These are phyloP conservation scores for Ascaphus truei DNA, from an alignment of 2,113 vertebrate species.

Conservation along the genomic window DNA sequence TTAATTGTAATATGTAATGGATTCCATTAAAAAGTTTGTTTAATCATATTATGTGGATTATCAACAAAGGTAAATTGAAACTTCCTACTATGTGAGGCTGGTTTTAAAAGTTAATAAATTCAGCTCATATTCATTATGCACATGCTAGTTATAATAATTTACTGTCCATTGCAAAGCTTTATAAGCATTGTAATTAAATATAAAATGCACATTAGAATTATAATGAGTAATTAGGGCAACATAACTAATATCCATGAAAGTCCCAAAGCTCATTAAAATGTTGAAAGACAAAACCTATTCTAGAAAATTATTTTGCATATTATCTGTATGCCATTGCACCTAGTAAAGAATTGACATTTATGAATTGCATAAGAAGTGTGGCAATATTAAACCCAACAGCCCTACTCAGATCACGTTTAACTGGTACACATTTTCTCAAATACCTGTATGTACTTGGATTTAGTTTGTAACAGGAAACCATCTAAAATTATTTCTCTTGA, in stretches of 20 bases:
- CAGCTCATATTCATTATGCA: constrained; percentile 62
- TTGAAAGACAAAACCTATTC: constrained; percentile 55
- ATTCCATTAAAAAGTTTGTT: constrained; percentile 54
- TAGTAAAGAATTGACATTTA: constrained; percentile 27
- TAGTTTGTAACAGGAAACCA: no score
- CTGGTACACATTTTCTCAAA: no score
- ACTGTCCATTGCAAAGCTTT: constrained; percentile 72
- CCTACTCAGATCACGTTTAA: not conserved
- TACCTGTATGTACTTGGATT: no score
- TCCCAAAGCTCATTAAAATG: constrained; percentile 70
- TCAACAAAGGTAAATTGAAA: constrained; percentile 64
- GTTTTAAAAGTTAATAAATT: constrained; percentile 75
- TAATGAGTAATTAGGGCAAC: constrained; percentile 73
- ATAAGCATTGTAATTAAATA: constrained; percentile 82
- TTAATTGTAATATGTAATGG: not conserved
- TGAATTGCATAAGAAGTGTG: constrained; percentile 21
- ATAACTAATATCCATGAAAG: constrained; percentile 66
- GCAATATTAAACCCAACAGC: constrained; percentile 16
- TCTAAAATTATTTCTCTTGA: no score
- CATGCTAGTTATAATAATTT: constrained; percentile 76
- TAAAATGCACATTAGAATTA: constrained; percentile 74
- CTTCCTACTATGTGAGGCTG: constrained; percentile 56
- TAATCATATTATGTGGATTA: constrained; percentile 64
- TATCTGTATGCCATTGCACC: not conserved
- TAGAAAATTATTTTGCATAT: constrained; percentile 34